These are phyloP conservation scores for Baryphthengus martii DNA, from an alignment of 2,113 vertebrate species.

Conservation along the genomic window DNA sequence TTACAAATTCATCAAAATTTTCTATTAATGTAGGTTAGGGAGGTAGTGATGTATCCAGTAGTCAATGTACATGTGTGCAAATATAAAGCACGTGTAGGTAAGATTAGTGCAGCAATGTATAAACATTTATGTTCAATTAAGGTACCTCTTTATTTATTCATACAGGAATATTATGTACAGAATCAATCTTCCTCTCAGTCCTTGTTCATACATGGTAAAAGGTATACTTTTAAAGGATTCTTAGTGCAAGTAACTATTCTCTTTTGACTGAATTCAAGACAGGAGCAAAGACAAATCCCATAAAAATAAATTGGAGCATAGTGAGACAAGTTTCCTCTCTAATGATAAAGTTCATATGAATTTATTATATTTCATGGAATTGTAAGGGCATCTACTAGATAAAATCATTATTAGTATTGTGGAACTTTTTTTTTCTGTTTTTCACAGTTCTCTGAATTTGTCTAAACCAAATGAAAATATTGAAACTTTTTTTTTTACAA, in stretches of 20 bases:
- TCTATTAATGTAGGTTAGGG: background rate
- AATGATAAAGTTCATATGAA: constrained; percentile 17
- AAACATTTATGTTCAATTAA: background rate
- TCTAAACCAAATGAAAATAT: constrained; percentile 42
- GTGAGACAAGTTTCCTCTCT: background rate
- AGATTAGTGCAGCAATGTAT: background rate
- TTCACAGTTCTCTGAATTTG: constrained; percentile 27
- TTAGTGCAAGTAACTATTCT: background rate
- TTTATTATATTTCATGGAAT: constrained; percentile 38
- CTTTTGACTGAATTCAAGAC: background rate
- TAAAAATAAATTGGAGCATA: background rate
- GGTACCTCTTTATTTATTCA: background rate
- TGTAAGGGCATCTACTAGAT: constrained; percentile 1
- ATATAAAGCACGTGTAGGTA: background rate
- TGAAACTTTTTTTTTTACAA: background rate
- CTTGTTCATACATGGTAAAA: background rate
- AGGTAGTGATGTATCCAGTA: background rate
- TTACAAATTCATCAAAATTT: background rate
- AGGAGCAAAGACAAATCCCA: background rate
- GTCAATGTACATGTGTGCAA: rapidly evolving
- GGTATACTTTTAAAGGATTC: background rate
- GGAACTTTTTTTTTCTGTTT: background rate
- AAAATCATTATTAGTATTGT: background rate
- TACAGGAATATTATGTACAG: background rate
- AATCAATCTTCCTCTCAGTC: background rate